A percentile compares a stretch with the other conserved stretches of the same genome.
Evolutionary conservation across 2,113 vertebrate species (phyloP).

Genomic region (Indicator indicator): DNA sequence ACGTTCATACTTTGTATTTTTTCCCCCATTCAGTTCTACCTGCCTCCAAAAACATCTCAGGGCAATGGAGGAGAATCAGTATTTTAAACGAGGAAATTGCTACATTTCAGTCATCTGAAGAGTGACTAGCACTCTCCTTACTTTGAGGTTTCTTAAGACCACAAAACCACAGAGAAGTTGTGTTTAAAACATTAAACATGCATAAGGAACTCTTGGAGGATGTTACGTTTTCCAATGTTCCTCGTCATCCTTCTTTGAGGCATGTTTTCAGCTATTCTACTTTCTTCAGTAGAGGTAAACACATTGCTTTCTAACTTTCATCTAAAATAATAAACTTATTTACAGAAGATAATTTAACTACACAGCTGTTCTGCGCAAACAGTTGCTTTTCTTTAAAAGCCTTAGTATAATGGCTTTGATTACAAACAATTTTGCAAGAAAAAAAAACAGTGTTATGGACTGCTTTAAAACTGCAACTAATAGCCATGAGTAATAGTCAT

Average conservation of each 20-base stretch:
- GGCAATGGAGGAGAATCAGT: not conserved
- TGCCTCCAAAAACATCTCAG: not conserved
- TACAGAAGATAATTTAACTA: constrained; percentile 27
- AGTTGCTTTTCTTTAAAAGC: not conserved
- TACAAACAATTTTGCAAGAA: not conserved
- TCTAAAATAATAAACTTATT: constrained; percentile 44
- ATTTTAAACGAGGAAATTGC: constrained; percentile 30
- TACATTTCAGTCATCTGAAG: constrained; percentile 42
- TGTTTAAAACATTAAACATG: constrained; percentile 23
- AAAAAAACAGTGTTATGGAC: not conserved
- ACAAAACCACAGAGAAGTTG: constrained; percentile 30
- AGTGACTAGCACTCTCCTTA: constrained; percentile 14
- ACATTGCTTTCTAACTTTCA: constrained; percentile 35
- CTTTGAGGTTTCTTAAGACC: constrained; percentile 22
- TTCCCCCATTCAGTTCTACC: not conserved
- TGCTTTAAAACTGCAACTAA: not conserved
- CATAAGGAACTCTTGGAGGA: not conserved
- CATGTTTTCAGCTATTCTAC: constrained; percentile 7
- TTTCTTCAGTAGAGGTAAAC: not conserved
- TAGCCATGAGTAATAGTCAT: not conserved
- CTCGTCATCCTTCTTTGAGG: not conserved
- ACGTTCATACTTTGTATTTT: not conserved
- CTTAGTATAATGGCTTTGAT: not conserved
- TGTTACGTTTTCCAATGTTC: not conserved
- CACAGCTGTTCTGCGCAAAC: not conserved